Base-by-base conservation (phyloP, 2,888 invertebrate species). In the Apodemia duryi region DNA sequence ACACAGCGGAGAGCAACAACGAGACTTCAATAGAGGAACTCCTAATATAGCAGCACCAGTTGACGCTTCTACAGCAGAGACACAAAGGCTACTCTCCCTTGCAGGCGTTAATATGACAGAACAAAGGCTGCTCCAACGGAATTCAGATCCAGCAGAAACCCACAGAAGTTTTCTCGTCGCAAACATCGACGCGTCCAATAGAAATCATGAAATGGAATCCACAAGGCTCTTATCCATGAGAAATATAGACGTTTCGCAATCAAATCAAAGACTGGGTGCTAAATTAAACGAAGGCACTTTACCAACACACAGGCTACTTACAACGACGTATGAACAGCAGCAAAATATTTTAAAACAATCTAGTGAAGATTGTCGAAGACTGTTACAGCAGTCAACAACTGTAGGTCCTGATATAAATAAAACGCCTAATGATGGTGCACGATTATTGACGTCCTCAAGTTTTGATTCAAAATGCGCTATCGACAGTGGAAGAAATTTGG, bases 361-460 rank as follows among this genome's bases (percentile, higher is more conserved):
- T 52, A 94, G 94, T 67, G 95, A 95, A 84, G 95, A 95, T 77
- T 95, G 95, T 73, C 88, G 95, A 66, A 86, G 95, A 68, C 84
- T 95, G 52, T 77, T 95, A 67, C 95, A 95, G 77, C 95, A 95
- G 80, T 89, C 92, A 9, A 92, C 91, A 4, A 88, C 91, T 21
- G 88, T 90, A 13, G 89, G 86, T 57, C 82, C 91, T 13, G 91
- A 92, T 61, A 76, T 81, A 1, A 83, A 78, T 68, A 91, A 90
- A 77, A 79, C 77, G 70, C 74, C 79, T 13, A 80, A 80, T 66
- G 88, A 92, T 67, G 88, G 89, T 13, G n/a, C 49, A 61, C 82
- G 93, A 70, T 81, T 93, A 43, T 73, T 93, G n/a, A 93, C 93
- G 7, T 93, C 93, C 5, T 94, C 94, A 11, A 94, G 94, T 76